Conservation (phyloP, 1,140 invertebrate species). For the Phthorimaea operculella region DNA sequence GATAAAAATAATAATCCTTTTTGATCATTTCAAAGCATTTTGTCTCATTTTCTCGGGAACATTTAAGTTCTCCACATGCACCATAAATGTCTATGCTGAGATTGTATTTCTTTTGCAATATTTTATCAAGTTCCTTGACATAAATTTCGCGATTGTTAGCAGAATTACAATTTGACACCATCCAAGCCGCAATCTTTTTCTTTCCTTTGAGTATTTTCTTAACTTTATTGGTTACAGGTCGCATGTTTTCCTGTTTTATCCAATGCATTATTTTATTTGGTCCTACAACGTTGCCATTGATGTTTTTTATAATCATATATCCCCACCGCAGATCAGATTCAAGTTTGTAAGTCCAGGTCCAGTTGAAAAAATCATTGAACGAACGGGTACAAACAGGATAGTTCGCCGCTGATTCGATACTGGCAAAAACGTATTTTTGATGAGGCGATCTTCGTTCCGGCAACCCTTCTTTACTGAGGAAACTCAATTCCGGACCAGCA, state of each 20-base stretch:
- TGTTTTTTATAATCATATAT: conserved; percentile 49
- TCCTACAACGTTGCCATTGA: conserved; percentile 35
- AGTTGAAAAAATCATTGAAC: conserved; percentile 68
- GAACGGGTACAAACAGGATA: conserved; percentile 31
- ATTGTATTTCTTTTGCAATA: conserved; percentile 48
- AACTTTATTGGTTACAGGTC: conserved; percentile 23
- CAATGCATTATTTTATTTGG: conserved; percentile 37
- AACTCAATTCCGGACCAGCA: conserved; percentile 30
- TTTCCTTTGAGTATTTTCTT: conserved; percentile 34
- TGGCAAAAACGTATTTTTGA: conserved; percentile 55
- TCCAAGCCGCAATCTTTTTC: conserved; percentile 63
- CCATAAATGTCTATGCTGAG: conserved; percentile 73
- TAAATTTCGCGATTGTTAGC: conserved; percentile 64
- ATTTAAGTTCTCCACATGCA: conserved; percentile 60
- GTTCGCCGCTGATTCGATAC: conserved; percentile 44
- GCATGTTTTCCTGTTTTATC: conserved; percentile 30
- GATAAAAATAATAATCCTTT: conserved; percentile 71
- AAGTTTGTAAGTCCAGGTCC: conserved; percentile 74
- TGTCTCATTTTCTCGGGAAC: conserved; percentile 16
- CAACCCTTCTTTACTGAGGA: conserved; percentile 20
- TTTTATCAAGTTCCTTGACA: conserved; percentile 65
- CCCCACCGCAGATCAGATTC: conserved; percentile 74
- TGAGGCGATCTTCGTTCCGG: conserved; percentile 22
- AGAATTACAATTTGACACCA: conserved; percentile 71
- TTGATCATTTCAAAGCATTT: conserved; percentile 50